A percentile compares a stretch with the other conserved stretches of the same genome.
Conservation (phyloP, 2,113 vertebrate species). For the Eolophus roseicapilla region DNA sequence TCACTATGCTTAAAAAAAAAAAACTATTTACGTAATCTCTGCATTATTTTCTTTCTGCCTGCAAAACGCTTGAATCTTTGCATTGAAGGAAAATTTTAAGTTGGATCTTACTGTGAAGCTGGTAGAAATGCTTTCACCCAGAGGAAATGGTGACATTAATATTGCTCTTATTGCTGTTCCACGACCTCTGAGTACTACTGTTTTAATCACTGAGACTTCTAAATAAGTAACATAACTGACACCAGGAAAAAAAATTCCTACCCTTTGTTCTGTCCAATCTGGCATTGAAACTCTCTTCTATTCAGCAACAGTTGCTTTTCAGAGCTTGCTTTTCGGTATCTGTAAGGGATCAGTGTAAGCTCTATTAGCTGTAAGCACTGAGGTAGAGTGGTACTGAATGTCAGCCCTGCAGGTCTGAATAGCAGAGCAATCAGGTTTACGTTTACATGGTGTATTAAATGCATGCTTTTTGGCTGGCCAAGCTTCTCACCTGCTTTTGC, state of each 20-base stretch:
- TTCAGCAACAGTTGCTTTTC: neutral
- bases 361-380: neutral
- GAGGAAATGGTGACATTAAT: neutral
- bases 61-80: neutral
- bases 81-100: neutral
- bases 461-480: neutral
- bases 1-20: neutral
- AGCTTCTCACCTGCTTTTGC: neutral
- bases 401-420: neutral
- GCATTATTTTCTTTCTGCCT: neutral
- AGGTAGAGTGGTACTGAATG: neutral
- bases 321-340: neutral
- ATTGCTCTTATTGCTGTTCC: neutral
- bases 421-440: neutral
- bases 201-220: neutral
- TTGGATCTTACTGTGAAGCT: neutral
- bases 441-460: neutral
- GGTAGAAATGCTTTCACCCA: neutral
- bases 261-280: neutral
- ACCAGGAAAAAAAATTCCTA: neutral
- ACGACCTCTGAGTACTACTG: neutral
- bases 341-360: neutral
- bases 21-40: neutral
- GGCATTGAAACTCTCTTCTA: neutral
- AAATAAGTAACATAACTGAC: neutral